phyloP scores from a whole-genome alignment of 2,888 invertebrate genomes.

The Megamerina dolium region DNA sequence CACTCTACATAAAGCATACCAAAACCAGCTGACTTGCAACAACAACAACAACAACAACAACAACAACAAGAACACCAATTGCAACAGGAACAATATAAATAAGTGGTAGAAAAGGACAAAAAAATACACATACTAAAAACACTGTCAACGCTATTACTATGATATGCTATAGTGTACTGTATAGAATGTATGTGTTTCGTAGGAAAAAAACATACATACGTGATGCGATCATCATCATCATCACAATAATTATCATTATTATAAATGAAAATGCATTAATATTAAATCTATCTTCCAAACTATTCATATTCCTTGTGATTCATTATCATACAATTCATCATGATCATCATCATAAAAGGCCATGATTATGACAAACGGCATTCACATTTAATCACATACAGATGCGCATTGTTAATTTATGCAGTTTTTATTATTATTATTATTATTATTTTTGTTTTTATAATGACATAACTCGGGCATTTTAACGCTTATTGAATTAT shows the following conservation, averaged over 20 bases:
- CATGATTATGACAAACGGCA: too few species aligned
- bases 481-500: constrained; percentile 49
- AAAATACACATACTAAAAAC: constrained; percentile 1
- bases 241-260: too few species aligned
- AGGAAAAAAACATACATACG: too few species aligned
- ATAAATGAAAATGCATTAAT: too few species aligned
- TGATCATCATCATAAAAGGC: too few species aligned
- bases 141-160: constrained; percentile 7
- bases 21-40: constrained; percentile 4
- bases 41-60: neutral
- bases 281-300: too few species aligned
- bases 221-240: too few species aligned
- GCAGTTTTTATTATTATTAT: constrained; percentile 31
- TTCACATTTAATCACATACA: too few species aligned
- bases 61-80: neutral
- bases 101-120: neutral
- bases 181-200: too few species aligned
- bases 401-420: constrained; percentile 14
- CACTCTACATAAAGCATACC: neutral
- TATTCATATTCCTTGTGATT: too few species aligned
- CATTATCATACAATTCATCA: too few species aligned
- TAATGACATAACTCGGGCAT: constrained; percentile 49
- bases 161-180: too few species aligned
- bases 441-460: constrained; percentile 43
- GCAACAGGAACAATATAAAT: neutral